phyloP scores from a whole-genome alignment of 2,797 vertebrate species.

The Otolemur crassicaudatus region DNA sequence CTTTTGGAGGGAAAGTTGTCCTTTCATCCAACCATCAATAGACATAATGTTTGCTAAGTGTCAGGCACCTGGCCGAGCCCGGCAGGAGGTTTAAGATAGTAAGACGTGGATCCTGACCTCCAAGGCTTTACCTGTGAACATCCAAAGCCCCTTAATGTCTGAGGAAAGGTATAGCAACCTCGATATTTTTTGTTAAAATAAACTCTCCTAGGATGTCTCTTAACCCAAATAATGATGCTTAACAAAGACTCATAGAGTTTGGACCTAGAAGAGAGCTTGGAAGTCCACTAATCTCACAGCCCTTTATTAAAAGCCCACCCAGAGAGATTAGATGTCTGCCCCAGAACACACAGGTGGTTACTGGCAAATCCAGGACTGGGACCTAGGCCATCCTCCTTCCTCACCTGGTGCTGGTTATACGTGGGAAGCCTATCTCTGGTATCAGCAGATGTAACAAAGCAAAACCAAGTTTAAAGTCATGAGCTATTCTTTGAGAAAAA shows the following conservation, averaged over 20 bases:
- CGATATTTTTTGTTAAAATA: constrained; percentile 63
- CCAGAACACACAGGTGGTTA: background rate
- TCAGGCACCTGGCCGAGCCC: background rate
- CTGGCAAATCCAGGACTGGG: background rate
- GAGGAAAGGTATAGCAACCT: constrained; percentile 55
- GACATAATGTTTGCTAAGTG: constrained; percentile 45
- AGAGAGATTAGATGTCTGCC: background rate
- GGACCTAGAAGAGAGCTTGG: constrained; percentile 1
- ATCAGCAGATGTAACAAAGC: background rate
- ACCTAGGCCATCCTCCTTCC: background rate
- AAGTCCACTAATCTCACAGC: constrained; percentile 4
- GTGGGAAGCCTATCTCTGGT: background rate
- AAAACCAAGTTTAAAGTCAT: background rate
- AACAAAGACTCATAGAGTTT: constrained; percentile 31
- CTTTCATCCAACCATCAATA: constrained; percentile 57
- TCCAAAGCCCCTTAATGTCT: constrained; percentile 69
- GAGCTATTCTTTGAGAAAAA: background rate
- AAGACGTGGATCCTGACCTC: constrained; percentile 45
- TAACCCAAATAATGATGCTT: constrained; percentile 60
- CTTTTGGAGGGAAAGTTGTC: constrained; percentile 59
- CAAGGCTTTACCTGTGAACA: constrained; percentile 66
- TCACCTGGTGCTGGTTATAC: background rate
- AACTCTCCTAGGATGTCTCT: constrained; percentile 55
- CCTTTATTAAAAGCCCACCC: background rate
- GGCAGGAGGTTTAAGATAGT: background rate